These are phyloP conservation scores for Platyrinchus mystaceus DNA, from an alignment of 2,797 vertebrate genomes.

Conservation along the genomic window DNA sequence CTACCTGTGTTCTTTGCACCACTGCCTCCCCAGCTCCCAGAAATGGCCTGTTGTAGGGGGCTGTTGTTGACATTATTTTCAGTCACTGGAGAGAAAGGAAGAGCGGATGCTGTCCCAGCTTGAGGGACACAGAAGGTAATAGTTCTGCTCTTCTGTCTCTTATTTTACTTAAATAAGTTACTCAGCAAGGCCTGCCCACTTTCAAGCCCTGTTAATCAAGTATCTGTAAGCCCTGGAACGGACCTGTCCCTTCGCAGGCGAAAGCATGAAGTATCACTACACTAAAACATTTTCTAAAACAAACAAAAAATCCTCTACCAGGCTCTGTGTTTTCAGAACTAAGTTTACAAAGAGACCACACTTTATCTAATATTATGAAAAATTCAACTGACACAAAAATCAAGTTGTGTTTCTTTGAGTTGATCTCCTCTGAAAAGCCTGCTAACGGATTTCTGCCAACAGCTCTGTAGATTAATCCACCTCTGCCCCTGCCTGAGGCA, in stretches of 20 bases:
- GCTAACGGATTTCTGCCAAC: not conserved
- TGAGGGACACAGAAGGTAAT: rapidly evolving
- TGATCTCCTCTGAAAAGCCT: not conserved
- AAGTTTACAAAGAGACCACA: not conserved
- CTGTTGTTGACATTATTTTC: not conserved
- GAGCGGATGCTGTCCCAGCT: not conserved
- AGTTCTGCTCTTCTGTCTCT: not conserved
- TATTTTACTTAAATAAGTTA: not conserved
- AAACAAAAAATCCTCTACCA: not conserved
- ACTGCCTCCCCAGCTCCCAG: not conserved
- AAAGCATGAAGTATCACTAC: not conserved
- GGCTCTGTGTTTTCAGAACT: not conserved
- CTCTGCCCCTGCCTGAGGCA: slow-evolving; percentile 2
- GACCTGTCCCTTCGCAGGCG: not conserved
- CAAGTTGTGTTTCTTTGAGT: not conserved
- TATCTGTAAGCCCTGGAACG: not conserved
- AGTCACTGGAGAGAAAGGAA: not conserved
- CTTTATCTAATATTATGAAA: not conserved
- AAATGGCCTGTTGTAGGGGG: not conserved
- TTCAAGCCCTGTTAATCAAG: not conserved
- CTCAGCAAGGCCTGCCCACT: not conserved
- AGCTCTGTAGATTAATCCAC: slow-evolving; percentile 18
- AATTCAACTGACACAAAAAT: not conserved
- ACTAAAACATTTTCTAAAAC: not conserved
- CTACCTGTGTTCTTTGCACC: not conserved